These are phyloP conservation scores for Camptogramma bilineatum DNA, from an alignment of 2,888 invertebrate species.

Conservation along the genomic window DNA sequence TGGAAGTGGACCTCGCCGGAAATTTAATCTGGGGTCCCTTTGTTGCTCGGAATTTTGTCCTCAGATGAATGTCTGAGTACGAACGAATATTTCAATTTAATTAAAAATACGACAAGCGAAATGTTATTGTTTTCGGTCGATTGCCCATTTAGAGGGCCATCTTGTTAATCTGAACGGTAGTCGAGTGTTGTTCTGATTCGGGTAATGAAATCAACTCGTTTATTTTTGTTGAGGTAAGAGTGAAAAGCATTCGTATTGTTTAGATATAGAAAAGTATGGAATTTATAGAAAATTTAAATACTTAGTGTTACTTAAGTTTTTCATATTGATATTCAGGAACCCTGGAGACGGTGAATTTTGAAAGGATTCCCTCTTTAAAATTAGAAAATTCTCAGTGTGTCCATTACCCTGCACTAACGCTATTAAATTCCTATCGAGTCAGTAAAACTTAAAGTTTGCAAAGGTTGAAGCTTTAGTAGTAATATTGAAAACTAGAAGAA, in stretches of 20 bases:
- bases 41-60: constrained; percentile 75
- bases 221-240: constrained; percentile 33
- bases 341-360: no score
- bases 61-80: constrained; percentile 77
- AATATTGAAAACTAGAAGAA: background rate
- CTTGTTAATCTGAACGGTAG: constrained; percentile 51
- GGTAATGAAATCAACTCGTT: constrained; percentile 49
- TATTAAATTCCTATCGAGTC: background rate
- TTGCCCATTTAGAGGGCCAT: constrained; percentile 55
- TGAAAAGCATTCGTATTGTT: background rate
- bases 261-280: no score
- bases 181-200: constrained; percentile 46
- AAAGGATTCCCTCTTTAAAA: no score
- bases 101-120: constrained; percentile 69
- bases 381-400: no score
- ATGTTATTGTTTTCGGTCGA: constrained; percentile 63
- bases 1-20: constrained; percentile 79
- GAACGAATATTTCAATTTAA: constrained; percentile 79
- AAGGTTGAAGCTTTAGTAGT: background rate
- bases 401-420: background rate
- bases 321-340: no score
- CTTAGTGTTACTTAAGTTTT: no score
- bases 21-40: constrained; percentile 82
- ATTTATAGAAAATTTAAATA: no score
- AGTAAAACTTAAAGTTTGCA: background rate